Conservation (phyloP, 2,888 invertebrate genomes). For the Platerodrilus igneus region DNA sequence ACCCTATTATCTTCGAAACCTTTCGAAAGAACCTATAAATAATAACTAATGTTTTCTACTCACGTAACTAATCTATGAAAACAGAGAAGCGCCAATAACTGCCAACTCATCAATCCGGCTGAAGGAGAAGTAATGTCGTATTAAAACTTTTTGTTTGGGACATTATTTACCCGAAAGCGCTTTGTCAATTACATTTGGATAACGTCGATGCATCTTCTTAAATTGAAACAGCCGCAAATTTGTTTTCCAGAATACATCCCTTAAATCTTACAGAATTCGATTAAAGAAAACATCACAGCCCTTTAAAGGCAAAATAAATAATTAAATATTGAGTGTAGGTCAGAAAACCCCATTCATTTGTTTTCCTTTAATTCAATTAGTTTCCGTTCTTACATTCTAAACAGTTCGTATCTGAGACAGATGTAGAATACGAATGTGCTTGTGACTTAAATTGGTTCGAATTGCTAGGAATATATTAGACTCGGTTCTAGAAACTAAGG, state of each 20-base stretch:
- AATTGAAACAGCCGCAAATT: constrained; percentile 32
- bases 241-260: constrained; percentile 28
- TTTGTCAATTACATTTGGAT: constrained; percentile 34
- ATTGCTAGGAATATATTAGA: constrained; percentile 19
- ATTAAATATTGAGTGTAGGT: constrained; percentile 25
- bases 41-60: constrained; percentile 46
- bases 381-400: constrained; percentile 13
- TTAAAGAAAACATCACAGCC: constrained; percentile 29
- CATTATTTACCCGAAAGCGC: constrained; percentile 25
- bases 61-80: constrained; percentile 48
- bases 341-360: constrained; percentile 20
- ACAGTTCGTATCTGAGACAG: constrained; percentile 18
- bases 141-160: constrained; percentile 33
- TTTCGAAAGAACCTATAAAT: constrained; percentile 42
- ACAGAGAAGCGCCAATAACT: constrained; percentile 46
- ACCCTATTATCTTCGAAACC: constrained; percentile 38
- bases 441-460: constrained; percentile 18
- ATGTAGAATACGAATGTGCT: constrained; percentile 20
- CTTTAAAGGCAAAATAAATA: constrained; percentile 29
- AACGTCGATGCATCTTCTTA: constrained; percentile 33
- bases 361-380: constrained; percentile 24
- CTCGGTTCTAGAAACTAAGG: too few species aligned
- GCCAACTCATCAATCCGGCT: constrained; percentile 43
- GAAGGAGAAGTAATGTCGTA: constrained; percentile 32
- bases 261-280: constrained; percentile 33